These are phyloP conservation scores for Scyliorhinus canicula DNA, from an alignment of 2,797 vertebrate genomes.

Conservation along the genomic window DNA sequence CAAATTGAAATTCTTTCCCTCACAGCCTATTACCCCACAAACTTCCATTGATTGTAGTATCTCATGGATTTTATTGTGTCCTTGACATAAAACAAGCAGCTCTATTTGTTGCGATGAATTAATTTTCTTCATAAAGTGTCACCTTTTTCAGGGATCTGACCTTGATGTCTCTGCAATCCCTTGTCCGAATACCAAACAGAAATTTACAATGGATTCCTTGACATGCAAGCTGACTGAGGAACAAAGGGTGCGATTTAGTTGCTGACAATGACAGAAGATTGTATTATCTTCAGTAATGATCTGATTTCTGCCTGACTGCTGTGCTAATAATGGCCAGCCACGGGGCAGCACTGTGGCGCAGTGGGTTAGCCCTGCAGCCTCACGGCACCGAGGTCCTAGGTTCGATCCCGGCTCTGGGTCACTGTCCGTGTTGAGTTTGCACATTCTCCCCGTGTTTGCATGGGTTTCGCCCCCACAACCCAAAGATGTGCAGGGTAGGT, in stretches of 20 bases:
- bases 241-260: background rate
- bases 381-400: too few species aligned
- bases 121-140: slow-evolving; percentile 14
- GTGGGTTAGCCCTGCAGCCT: too few species aligned
- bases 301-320: background rate
- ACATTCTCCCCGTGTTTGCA: too few species aligned
- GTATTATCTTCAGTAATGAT: slow-evolving; percentile 22
- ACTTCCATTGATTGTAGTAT: background rate
- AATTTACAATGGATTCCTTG: background rate
- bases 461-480: too few species aligned
- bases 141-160: slow-evolving; percentile 2
- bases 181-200: background rate
- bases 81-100: background rate
- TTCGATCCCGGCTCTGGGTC: too few species aligned
- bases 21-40: background rate
- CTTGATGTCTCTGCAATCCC: background rate
- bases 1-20: background rate
- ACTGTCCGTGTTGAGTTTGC: too few species aligned
- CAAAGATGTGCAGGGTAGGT: too few species aligned
- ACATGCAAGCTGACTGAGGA: background rate
- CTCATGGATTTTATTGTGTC: background rate
- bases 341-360: too few species aligned
- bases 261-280: background rate
- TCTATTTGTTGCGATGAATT: slow-evolving; percentile 12
- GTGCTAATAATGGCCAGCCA: background rate